phyloP scores from a whole-genome alignment of 2,797 vertebrate species.

The Ciconia nigra region DNA sequence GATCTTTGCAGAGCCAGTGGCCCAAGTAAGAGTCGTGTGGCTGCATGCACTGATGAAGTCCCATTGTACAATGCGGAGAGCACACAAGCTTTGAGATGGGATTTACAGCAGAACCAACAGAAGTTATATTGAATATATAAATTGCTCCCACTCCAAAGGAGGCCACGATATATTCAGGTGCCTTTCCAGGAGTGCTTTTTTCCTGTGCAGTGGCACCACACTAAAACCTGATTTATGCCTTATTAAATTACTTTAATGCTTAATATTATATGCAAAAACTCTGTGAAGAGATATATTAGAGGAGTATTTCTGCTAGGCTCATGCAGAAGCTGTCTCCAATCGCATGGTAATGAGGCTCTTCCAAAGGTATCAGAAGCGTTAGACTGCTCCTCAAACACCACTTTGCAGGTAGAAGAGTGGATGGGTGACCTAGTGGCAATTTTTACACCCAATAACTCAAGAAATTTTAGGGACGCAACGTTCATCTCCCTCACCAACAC shows the following conservation, averaged over 20 bases:
- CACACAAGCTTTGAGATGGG: background rate
- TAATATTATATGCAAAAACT: slow-evolving; percentile 40
- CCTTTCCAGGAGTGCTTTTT: background rate
- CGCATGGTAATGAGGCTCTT: background rate
- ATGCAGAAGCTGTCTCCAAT: background rate
- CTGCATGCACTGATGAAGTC: background rate
- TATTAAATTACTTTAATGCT: slow-evolving; percentile 48
- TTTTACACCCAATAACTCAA: background rate
- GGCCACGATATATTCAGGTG: background rate
- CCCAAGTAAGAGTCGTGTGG: background rate
- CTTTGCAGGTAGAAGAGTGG: background rate
- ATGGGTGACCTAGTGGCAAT: background rate
- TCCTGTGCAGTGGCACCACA: background rate
- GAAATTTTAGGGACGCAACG: background rate
- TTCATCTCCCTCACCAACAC: background rate
- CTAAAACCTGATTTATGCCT: slow-evolving; percentile 40
- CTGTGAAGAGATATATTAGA: background rate
- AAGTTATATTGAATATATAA: background rate
- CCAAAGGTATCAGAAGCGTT: background rate
- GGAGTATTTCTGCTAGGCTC: background rate
- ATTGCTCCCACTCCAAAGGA: background rate
- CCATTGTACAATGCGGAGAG: rapidly evolving
- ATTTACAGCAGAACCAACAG: background rate
- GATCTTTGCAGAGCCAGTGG: background rate
- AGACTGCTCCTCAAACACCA: background rate